A percentile compares a stretch with the other conserved stretches of the same genome.
Evolutionary conservation across 37 sponge, comb jelly and placozoan species (phyloP).

Genomic region (Theonella swinhoei): DNA sequence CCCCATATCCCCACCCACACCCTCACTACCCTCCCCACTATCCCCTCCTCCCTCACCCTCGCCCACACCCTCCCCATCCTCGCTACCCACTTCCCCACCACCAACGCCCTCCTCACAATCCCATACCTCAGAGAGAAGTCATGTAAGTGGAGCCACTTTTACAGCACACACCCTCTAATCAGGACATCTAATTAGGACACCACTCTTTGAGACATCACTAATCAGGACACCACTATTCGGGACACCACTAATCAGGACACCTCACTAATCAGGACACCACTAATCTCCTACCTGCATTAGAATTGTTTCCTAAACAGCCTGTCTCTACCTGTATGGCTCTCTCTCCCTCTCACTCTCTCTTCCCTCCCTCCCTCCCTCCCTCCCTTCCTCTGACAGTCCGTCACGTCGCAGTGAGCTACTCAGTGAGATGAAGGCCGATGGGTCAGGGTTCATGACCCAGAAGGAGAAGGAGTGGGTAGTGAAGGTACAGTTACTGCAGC

Average conservation of each 20-base stretch:
- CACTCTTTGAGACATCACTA: too few relatives aligned
- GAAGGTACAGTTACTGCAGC: slow-evolving; percentile 83
- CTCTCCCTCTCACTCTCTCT: background rate
- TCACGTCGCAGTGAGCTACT: slow-evolving; percentile 35
- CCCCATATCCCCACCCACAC: slow-evolving; percentile 1
- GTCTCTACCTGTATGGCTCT: background rate
- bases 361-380: slow-evolving; percentile 10
- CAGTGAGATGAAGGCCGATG: slow-evolving; percentile 47
- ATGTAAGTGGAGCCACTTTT: background rate
- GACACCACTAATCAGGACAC: too few relatives aligned
- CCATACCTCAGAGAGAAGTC: background rate
- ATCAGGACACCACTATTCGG: too few relatives aligned
- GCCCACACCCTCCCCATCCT: background rate
- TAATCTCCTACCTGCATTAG: too few relatives aligned
- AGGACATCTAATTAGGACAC: too few relatives aligned
- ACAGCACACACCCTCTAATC: background rate
- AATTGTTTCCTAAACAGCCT: too few relatives aligned
- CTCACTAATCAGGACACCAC: too few relatives aligned
- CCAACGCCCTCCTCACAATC: background rate
- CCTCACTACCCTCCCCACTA: background rate
- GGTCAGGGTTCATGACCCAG: slow-evolving; percentile 84
- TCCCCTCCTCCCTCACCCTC: slow-evolving; percentile 11
- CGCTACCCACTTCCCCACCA: slow-evolving; percentile 1
- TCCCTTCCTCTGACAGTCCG: background rate
- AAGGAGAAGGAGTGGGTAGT: slow-evolving; percentile 91